Evolutionary conservation across 1,140 invertebrate species (phyloP), one percentile per base, ranked within the genome.

Genomic region (Cydia splendana): DNA sequence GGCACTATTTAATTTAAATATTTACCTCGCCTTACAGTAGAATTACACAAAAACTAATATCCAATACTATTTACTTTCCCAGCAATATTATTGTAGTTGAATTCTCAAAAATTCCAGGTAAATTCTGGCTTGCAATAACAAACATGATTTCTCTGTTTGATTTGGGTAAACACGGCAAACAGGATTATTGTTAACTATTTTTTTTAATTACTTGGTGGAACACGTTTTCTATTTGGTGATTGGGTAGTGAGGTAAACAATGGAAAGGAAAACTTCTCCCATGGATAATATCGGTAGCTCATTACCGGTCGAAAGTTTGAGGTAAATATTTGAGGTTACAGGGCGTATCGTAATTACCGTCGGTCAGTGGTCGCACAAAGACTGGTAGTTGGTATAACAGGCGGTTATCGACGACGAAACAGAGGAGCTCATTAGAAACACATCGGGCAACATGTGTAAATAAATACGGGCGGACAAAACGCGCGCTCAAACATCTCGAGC

Each of bases 271-370:
- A 85, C 87, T 85, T 20, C 83, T 78, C 67, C 76, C 74, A 76
- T 79, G 77, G 74, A 84, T 77, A 85, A 84, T 89, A 91, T 89
- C 87, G 88, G 91, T 90, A 93, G 90, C 91, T 89, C 84, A 91
- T 90, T 91, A 93, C 91, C 86, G 85, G 87, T 86, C 76, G 88
- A 91, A 93, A 93, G 89, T 93, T 93, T 89, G 88, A 84, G 79
- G 69, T 80, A 93, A 93, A 91, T 93, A 91, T 93, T 93, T 93
- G 87, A 87, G 79, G 82, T 82, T 87, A 82, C 84, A 82, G 80
- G 75, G 82, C 83, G 81, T 87, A 89, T 87, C 82, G 84, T 91
- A 87, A 92, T 91, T 90, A 89, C 82, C 76, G 85, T 84, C 83
- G 84, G 80, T 81, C 80, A 80, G 81, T 73, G 74, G 69, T 71